Base-by-base conservation (phyloP, 2,888 invertebrate species). In the Eupithecia dodoneata region DNA sequence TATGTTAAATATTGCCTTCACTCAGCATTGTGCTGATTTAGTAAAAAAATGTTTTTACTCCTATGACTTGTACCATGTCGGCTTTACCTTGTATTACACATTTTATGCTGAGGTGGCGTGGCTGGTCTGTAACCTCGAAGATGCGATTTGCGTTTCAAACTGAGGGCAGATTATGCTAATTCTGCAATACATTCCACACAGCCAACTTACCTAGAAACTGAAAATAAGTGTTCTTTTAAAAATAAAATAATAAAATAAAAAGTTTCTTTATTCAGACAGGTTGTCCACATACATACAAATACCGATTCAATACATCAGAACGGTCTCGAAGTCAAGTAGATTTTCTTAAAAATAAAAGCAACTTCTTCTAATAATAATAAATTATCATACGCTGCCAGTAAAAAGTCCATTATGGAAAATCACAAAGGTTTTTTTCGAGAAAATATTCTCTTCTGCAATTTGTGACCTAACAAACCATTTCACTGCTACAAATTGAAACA, bases 1-100 rank as follows among this genome's bases (percentile, higher is more conserved):
- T n/a, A n/a, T n/a, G n/a, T n/a, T n/a, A 30, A 30, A 30, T 30
- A 30, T 30, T 0, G 30, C 30, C 30, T 30, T 30, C 30, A 30
- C 30, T 30, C 30, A 30, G 30, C 30, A 30, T 30, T 30, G 30
- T 30, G 30, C 30, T 30, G 30, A 30, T 30, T 30, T 30, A 30
- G 30, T 30, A 30, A 1, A 49, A 15, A 59, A 9, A 18, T 59
- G 18, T 7, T 7, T 18, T 47, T 18, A 2, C 70, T 10, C 3
- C 7, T 75, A 0, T 80, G 44, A 44, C 71, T 79, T 78, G 65
- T 13, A 69, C 63, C 76, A 63, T 67, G 65, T 41, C 30, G 63
- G 65, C 74, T 75, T 79, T 79, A 77, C 72, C 74, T 75, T 78
- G 80, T 80, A 80, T 75, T 79, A 81, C 74, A 80, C 80, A 79